Percentiles rank a stretch among this genome's conserved stretches.
Evolutionary conservation across 1,140 invertebrate genomes (phyloP).

Genomic region (Harpegnathos saltator): DNA sequence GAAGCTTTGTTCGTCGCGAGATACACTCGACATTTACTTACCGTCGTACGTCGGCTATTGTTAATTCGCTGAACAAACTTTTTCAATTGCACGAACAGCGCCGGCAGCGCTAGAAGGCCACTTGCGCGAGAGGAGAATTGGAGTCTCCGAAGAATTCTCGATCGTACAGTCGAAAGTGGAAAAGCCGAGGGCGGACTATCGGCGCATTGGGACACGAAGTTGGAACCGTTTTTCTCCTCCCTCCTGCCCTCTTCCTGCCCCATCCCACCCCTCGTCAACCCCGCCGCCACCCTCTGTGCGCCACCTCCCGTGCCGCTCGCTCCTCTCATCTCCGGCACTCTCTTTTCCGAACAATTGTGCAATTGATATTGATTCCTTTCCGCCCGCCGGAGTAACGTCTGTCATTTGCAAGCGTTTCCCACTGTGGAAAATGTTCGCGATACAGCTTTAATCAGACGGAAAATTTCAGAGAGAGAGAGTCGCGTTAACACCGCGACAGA

Average conservation of each 20-base stretch:
- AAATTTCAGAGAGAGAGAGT: constrained; percentile 4
- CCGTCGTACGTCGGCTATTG: constrained; percentile 42
- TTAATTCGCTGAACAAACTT: constrained; percentile 68
- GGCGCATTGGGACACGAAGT: constrained; percentile 49
- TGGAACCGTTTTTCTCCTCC: background rate
- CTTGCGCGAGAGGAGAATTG: constrained; percentile 28
- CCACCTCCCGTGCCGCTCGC: background rate
- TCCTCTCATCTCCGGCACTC: background rate
- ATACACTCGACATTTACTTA: constrained; percentile 63
- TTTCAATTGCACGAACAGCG: constrained; percentile 34
- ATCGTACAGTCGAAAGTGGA: constrained; percentile 47
- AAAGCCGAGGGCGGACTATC: constrained; percentile 49
- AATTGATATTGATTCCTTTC: constrained; percentile 50
- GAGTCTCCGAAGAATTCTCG: constrained; percentile 55
- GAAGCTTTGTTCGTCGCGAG: constrained; percentile 38
- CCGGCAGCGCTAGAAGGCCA: constrained; percentile 21
- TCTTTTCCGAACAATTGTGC: constrained; percentile 42
- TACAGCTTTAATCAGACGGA: constrained; percentile 14
- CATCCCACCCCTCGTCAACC: no score
- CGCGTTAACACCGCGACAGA: constrained; percentile 6
- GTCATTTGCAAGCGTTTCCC: constrained; percentile 41
- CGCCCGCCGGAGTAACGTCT: constrained; percentile 13
- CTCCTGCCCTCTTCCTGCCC: background rate
- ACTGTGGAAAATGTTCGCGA: background rate
- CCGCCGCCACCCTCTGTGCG: background rate